Evolutionary conservation across 1,140 invertebrate species (phyloP).

Genomic region (Leptinotarsa defecta): DNA sequence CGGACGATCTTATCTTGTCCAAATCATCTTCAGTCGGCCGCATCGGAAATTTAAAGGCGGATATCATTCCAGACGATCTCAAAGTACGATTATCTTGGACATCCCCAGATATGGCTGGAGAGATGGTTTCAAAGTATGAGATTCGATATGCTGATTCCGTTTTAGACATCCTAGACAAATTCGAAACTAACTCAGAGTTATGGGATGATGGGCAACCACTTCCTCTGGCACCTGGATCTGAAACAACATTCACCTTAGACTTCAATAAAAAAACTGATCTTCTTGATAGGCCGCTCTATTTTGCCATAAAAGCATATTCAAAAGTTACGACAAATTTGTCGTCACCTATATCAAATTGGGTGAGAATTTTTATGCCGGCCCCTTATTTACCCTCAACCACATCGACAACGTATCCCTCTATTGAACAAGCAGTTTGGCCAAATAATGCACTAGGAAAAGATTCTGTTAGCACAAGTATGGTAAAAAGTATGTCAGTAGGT

Average conservation of each 20-base stretch:
- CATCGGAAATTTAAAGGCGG: conserved; percentile 59
- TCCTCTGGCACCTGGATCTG: conserved; percentile 55
- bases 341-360: conserved; percentile 64
- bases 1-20: conserved; percentile 49
- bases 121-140: conserved; percentile 59
- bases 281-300: conserved; percentile 58
- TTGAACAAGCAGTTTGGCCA: conserved; percentile 51
- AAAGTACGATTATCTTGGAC: conserved; percentile 61
- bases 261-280: conserved; percentile 56
- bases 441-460: conserved; percentile 42
- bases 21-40: conserved; percentile 50
- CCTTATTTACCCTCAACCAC: conserved; percentile 58
- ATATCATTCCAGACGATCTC: conserved; percentile 53
- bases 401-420: conserved; percentile 50
- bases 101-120: conserved; percentile 61
- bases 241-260: conserved; percentile 58
- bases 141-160: conserved; percentile 56
- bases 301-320: conserved; percentile 60
- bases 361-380: conserved; percentile 59
- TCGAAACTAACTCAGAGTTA: conserved; percentile 52
- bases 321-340: conserved; percentile 50
- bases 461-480: conserved; percentile 43
- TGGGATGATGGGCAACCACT: conserved; percentile 55
- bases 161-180: conserved; percentile 58
- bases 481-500: conserved; percentile 49